These are phyloP conservation scores for Popillia japonica DNA, from an alignment of 1,140 invertebrate species.

Conservation along the genomic window DNA sequence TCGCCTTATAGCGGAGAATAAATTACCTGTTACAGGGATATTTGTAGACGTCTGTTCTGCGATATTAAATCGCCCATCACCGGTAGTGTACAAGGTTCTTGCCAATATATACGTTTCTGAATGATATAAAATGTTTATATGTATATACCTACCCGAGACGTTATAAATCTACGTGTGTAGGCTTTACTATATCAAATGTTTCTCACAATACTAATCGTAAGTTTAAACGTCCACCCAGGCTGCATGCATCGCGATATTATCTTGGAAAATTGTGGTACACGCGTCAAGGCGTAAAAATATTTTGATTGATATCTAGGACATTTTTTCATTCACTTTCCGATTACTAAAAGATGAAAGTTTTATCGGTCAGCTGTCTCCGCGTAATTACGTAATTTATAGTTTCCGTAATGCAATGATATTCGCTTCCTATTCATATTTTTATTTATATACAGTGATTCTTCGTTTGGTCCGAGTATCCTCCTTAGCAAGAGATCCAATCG, in stretches of 20 bases:
- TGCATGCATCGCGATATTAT: not conserved
- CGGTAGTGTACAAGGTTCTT: no score
- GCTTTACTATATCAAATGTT: no score
- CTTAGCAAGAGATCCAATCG: not conserved
- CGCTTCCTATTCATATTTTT: no score
- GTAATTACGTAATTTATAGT: constrained; percentile 3
- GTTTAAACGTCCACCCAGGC: constrained; percentile 18
- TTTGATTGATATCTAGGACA: not conserved
- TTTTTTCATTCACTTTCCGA: not conserved
- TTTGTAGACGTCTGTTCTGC: not conserved
- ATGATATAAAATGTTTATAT: constrained; percentile 7
- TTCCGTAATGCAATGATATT: no score
- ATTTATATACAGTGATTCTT: no score
- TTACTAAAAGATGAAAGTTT: not conserved
- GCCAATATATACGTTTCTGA: not conserved
- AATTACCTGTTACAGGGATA: no score
- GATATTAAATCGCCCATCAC: not conserved
- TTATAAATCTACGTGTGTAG: not conserved
- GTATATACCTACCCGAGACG: not conserved
- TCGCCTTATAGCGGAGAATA: not conserved
- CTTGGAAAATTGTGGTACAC: not conserved
- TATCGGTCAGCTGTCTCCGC: not conserved
- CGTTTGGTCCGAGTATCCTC: no score
- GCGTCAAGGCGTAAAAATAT: no score
- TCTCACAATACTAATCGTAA: constrained; percentile 7